Evolutionary conservation across 2,888 invertebrate genomes (phyloP), one percentile per base, ranked within the genome.

Genomic region (Aricia artaxerxes): DNA sequence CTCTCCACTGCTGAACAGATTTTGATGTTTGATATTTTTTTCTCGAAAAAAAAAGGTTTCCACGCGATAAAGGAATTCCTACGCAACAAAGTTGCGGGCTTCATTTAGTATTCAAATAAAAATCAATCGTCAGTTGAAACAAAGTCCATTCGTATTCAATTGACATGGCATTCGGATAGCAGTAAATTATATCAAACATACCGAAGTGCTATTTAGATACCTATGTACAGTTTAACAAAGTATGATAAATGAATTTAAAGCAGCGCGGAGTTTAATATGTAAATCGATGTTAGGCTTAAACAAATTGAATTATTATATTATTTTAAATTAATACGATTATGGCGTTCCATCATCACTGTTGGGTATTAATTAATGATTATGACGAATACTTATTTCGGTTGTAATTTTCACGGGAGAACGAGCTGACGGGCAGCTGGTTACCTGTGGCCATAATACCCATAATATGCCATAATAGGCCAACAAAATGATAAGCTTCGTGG

Each of bases 261-360:
- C 11, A 16, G 31, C 73, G 31, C 1, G 13, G 53, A 53, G 53
- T 75, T 75, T 75, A 75, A 75, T 75, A 75, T 75, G 75, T 53
- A 53, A 75, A 75, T 75, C 57, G 76, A 35, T 75, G 53, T 53
- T 31, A 31, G 57, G 76, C 57, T 76, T 76, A 76, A 76, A 76
- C 57, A 31, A 57, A 76, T 76, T 57, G 57, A 76, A 76, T 57
- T 69, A 69, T 16, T 76, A 31, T 57, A 53, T 76, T 57, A 53
- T 76, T 76, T 76, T 76, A 75, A 75, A 75, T 75, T 75, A 76
- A 53, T 57, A 35, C 49, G 76, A 57, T 35, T 53, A 76, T 35
- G 16, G 16, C 35, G 16, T 76, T 7, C 16, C 76, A 35, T 53
- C 49, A 75, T 35, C 1, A 53, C 53, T 13, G 57, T 53, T 75